phyloP scores from a whole-genome alignment of 2,888 invertebrate species.

The Epiblema foenella region DNA sequence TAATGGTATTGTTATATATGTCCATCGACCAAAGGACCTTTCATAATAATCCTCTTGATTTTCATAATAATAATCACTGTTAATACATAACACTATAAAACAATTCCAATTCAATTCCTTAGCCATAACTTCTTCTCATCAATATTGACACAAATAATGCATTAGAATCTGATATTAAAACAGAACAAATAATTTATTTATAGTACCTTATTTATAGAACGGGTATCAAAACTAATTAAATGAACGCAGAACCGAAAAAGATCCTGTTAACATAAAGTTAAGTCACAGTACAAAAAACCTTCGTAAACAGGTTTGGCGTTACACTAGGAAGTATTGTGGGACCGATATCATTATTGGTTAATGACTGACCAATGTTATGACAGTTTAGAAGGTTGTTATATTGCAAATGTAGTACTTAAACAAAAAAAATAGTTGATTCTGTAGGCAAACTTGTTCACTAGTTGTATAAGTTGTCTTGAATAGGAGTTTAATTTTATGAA shows the following conservation, averaged over 20 bases:
- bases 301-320: conserved; percentile 32
- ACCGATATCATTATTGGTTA: conserved; percentile 31
- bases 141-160: not conserved
- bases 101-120: not conserved
- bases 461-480: not conserved
- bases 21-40: not conserved
- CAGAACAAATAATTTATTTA: not conserved
- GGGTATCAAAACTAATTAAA: not conserved
- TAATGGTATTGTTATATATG: not conserved
- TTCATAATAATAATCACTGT: too few species aligned
- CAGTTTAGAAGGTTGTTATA: conserved; percentile 15
- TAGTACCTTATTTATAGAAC: not conserved
- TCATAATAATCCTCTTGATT: too few species aligned
- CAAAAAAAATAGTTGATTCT: conserved; percentile 1
- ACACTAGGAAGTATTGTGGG: conserved; percentile 33
- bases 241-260: not conserved
- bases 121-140: not conserved
- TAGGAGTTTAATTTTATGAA: not conserved
- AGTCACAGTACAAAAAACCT: conserved; percentile 28
- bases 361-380: conserved; percentile 22
- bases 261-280: conserved; percentile 14
- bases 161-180: not conserved
- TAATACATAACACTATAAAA: not conserved
- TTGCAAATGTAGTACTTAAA: conserved; percentile 1
- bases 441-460: not conserved